These are phyloP conservation scores for Myiopsitta monachus DNA, from an alignment of 2,113 vertebrate species.

Conservation along the genomic window DNA sequence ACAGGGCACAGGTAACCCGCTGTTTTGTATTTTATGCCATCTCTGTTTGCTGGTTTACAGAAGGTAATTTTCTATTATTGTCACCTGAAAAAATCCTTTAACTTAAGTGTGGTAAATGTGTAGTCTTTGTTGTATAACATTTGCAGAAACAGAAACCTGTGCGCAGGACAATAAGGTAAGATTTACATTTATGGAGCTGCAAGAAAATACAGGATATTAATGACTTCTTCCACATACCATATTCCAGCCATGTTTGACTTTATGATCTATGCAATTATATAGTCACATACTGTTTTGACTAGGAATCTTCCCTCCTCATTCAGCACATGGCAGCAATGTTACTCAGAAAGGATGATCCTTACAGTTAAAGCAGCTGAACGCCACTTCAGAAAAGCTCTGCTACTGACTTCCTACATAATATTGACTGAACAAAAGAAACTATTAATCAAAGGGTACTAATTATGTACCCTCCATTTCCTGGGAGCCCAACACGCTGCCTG, in stretches of 20 bases:
- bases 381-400: background rate
- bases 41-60: background rate
- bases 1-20: background rate
- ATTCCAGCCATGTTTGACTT: background rate
- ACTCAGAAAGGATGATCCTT: background rate
- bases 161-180: background rate
- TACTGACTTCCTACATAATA: background rate
- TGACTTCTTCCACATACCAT: background rate
- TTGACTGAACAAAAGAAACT: background rate
- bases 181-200: background rate
- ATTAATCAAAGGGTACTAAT: background rate
- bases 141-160: background rate
- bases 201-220: background rate
- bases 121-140: background rate
- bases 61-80: background rate
- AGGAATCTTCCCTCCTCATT: background rate
- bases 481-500: background rate
- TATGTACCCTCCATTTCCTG: background rate
- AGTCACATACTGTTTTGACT: background rate
- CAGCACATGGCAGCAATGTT: background rate
- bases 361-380: background rate
- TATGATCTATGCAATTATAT: background rate
- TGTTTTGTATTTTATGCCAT: background rate
- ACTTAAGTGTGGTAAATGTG: background rate
- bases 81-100: background rate